Conservation (phyloP, 1,140 invertebrate genomes). For the Nylanderia fulva region DNA sequence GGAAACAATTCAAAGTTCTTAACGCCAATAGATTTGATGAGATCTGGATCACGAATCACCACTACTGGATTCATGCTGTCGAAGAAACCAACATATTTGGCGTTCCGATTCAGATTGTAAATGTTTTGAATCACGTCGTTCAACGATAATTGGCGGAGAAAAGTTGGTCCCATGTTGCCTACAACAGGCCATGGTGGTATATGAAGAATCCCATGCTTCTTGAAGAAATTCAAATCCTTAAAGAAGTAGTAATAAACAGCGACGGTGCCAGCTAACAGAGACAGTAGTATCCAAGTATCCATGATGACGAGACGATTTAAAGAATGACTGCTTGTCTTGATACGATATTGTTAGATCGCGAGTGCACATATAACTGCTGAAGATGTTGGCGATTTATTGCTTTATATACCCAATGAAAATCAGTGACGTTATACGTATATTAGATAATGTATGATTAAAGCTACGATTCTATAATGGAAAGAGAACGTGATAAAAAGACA, state of each 20-base stretch:
- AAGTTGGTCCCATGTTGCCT: constrained; percentile 62
- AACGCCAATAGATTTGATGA: constrained; percentile 76
- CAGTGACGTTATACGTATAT: no score
- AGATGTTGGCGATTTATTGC: no score
- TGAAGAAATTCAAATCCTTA: background rate
- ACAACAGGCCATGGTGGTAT: constrained; percentile 51
- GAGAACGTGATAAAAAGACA: no score
- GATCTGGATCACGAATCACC: constrained; percentile 80
- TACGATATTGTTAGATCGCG: background rate
- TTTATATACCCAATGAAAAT: no score
- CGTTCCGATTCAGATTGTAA: constrained; percentile 56
- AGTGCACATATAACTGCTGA: no score
- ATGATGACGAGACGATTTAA: background rate
- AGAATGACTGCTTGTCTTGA: background rate
- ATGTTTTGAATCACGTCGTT: background rate
- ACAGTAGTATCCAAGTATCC: constrained; percentile 21
- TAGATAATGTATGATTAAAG: no score
- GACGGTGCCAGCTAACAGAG: background rate
- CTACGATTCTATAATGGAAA: no score
- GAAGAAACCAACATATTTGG: constrained; percentile 74
- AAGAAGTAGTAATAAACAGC: constrained; percentile 7
- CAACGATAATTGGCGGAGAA: background rate
- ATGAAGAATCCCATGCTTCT: constrained; percentile 40
- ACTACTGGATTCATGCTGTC: constrained; percentile 75
- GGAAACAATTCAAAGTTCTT: constrained; percentile 80